Evolutionary conservation across 2,888 invertebrate species (phyloP).

Genomic region (Drosophila mercatorum): DNA sequence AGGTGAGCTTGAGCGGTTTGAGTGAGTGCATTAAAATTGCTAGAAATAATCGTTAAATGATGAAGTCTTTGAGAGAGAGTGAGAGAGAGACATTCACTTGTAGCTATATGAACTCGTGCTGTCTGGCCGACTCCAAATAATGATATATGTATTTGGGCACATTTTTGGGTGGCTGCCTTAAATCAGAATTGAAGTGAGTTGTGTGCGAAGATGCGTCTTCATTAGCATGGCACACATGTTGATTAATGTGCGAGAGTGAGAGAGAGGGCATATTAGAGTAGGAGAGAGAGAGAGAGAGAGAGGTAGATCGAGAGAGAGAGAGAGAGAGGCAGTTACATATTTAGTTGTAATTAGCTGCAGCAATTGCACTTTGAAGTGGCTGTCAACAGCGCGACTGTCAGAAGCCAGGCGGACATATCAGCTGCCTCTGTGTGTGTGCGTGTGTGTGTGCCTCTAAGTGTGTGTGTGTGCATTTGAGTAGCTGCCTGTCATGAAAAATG

Average conservation of each 20-base stretch:
- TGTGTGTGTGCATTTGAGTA: slow-evolving; percentile 39
- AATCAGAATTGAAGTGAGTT: slow-evolving; percentile 63
- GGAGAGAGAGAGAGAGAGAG: not conserved
- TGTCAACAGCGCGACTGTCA: slow-evolving; percentile 70
- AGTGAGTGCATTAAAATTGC: slow-evolving; percentile 74
- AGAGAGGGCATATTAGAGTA: not conserved
- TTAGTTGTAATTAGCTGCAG: slow-evolving; percentile 71
- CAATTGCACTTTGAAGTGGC: slow-evolving; percentile 76
- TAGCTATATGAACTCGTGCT: slow-evolving; percentile 43
- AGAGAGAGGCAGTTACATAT: slow-evolving; percentile 34
- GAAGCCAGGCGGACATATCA: slow-evolving; percentile 60
- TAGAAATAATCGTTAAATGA: slow-evolving; percentile 78
- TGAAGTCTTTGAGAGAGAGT: slow-evolving; percentile 61
- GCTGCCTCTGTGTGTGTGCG: slow-evolving; percentile 20
- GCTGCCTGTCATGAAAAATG: slow-evolving; percentile 75
- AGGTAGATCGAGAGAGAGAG: not conserved
- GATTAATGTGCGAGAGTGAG: slow-evolving; percentile 56
- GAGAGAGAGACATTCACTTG: slow-evolving; percentile 1
- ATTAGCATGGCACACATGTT: slow-evolving; percentile 58
- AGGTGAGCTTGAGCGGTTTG: slow-evolving; percentile 10
- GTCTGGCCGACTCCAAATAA: slow-evolving; percentile 50
- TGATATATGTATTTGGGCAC: slow-evolving; percentile 64
- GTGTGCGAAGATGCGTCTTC: slow-evolving; percentile 47
- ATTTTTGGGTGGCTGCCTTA: slow-evolving; percentile 72
- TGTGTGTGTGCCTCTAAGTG: slow-evolving; percentile 7